Evolutionary conservation across 1,140 invertebrate species (phyloP), one percentile per base, ranked within the genome.

Genomic region (Ctenoplectra terminalis): DNA sequence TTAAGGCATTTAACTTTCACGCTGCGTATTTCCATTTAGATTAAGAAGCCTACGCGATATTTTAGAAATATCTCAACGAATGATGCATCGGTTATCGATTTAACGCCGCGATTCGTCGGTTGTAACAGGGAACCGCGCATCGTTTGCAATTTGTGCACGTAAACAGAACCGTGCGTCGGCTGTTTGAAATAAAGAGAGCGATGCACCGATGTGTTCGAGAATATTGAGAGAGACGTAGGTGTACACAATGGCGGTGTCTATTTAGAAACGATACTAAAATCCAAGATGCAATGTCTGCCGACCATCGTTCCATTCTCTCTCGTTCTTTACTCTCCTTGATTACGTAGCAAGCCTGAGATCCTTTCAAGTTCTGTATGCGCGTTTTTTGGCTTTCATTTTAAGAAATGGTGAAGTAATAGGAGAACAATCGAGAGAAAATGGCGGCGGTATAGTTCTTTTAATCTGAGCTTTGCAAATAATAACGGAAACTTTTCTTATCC

Each of bases 11-110:
- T 72, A 85, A 58, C 56, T 76, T 70, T 61, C 50, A 64, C 71
- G 58, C 75, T 56, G 8, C 60, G 58, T 48, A 85, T 86, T 85
- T 75, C 43, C 77, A 54, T 86, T 50, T 85, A 75, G 64, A 82
- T 86, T 71, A 60, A 75, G 29, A 81, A 70, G 46, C 34, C n/a
- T 34, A 50, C 37, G n/a, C 52, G 52, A 81, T 74, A 84, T 81
- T 52, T 63, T 43, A 29, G 13, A 20, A 26, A 58, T 4, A n/a
- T n/a, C 34, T 56, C n/a, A 26, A 5, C 17, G 34, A 37, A 23
- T 15, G 29, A 26, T 9, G 17, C 23, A 46, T 0, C 9, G 2
- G 6, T 17, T 37, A 29, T 29, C n/a, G 34, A 37, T 26, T 40
- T 13, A 31, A 20, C 17, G 8, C 15, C 15, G 56, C 15, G 0